Conservation (phyloP, 2,888 invertebrate species). For the Pammene fasciana region DNA sequence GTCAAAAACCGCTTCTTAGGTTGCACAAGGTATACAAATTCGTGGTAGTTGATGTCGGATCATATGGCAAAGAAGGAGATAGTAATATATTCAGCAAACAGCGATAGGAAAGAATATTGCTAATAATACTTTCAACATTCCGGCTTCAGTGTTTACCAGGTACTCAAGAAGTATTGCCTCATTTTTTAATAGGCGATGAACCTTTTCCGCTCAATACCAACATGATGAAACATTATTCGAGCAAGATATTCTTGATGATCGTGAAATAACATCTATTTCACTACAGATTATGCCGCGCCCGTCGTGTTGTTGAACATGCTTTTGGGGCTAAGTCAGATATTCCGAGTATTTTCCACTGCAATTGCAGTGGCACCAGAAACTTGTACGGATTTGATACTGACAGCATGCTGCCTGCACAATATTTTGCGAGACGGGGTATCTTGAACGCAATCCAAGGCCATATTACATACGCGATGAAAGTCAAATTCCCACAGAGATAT, state of each 20-base stretch:
- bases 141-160: constrained; percentile 30
- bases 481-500: background rate
- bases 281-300: constrained; percentile 36
- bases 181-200: constrained; percentile 38
- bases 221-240: too few relatives aligned
- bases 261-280: constrained; percentile 27
- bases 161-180: constrained; percentile 27
- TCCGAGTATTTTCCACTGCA: constrained; percentile 29
- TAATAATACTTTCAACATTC: constrained; percentile 31
- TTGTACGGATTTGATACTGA: constrained; percentile 27
- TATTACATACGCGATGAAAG: background rate
- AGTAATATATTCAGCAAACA: constrained; percentile 39
- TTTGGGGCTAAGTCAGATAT: constrained; percentile 41
- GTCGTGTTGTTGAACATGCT: constrained; percentile 38
- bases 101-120: constrained; percentile 16
- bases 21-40: too few relatives aligned
- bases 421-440: constrained; percentile 2
- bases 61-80: constrained; percentile 41
- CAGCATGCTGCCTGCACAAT: constrained; percentile 13
- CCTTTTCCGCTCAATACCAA: constrained; percentile 29
- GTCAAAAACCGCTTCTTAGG: too few relatives aligned
- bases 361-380: constrained; percentile 36
- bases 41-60: constrained; percentile 38
- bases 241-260: constrained; percentile 11
- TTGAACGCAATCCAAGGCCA: background rate